phyloP scores from a whole-genome alignment of 2,113 vertebrate genomes.

The Scortum barcoo region DNA sequence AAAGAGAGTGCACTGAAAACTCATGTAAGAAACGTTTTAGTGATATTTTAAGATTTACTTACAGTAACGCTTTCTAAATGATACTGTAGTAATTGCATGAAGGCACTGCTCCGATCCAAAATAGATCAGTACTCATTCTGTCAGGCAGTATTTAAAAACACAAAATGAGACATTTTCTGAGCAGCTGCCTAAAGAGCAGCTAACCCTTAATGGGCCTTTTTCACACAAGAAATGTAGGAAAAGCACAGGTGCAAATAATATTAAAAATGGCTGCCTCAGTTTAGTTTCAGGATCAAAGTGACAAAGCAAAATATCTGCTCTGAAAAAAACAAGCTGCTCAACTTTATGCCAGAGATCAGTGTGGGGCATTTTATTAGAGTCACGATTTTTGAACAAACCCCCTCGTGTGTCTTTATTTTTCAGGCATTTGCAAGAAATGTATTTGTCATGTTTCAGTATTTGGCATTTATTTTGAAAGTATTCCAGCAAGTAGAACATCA shows the following conservation, averaged over 20 bases:
- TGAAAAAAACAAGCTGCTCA: neutral
- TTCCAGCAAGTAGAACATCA: neutral
- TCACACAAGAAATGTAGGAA: neutral
- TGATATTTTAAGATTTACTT: neutral
- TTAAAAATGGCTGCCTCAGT: neutral
- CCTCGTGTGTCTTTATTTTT: neutral
- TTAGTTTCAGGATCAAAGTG: neutral
- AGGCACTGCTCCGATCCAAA: neutral
- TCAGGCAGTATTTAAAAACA: neutral
- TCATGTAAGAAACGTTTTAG: neutral
- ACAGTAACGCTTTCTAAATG: neutral
- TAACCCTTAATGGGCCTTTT: neutral
- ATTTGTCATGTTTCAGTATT: constrained; percentile 8
- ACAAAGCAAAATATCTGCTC: neutral
- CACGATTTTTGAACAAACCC: neutral
- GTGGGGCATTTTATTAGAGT: neutral
- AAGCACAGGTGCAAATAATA: neutral
- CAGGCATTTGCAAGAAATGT: neutral
- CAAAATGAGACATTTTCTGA: neutral
- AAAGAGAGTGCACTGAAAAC: neutral
- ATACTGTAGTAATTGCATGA: neutral
- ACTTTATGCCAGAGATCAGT: neutral
- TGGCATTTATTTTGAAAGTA: neutral
- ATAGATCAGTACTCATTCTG: neutral
- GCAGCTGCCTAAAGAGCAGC: neutral